These are phyloP conservation scores for Sweltsa coloradensis DNA, from an alignment of 1,140 invertebrate species.

Conservation along the genomic window DNA sequence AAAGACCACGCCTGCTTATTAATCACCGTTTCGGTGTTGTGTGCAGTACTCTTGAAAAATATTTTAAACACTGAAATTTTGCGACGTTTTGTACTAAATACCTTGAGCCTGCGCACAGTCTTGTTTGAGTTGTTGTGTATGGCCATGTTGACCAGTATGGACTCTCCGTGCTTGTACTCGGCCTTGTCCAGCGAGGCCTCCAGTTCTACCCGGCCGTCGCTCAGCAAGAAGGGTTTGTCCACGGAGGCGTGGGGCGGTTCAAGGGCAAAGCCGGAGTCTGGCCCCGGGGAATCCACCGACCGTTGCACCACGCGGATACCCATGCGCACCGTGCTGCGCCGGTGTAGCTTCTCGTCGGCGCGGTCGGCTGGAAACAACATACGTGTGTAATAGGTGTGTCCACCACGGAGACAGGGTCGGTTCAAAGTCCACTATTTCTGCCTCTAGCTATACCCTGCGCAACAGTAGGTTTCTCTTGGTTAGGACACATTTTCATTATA, in stretches of 20 bases:
- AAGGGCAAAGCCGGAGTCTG: background rate
- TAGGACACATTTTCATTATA: too few species aligned
- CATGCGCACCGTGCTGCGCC: conserved; percentile 67
- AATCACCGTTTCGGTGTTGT: too few species aligned
- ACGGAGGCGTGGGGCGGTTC: conserved; percentile 30
- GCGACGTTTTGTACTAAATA: too few species aligned
- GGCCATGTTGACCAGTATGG: conserved; percentile 73
- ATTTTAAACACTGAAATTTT: too few species aligned
- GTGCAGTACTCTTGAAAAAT: too few species aligned
- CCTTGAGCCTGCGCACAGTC: conserved; percentile 85
- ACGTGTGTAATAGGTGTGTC: too few species aligned
- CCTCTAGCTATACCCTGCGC: too few species aligned
- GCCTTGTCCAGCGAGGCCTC: conserved; percentile 89
- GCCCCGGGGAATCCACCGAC: conserved; percentile 9
- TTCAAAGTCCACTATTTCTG: too few species aligned
- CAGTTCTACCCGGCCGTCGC: conserved; percentile 54
- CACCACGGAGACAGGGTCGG: too few species aligned
- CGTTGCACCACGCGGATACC: conserved; percentile 62
- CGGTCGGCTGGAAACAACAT: conserved; percentile 47
- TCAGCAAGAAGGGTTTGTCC: conserved; percentile 47
- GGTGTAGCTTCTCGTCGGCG: conserved; percentile 60
- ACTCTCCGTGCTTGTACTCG: conserved; percentile 85
- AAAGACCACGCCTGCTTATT: too few species aligned
- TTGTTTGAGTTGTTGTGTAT: conserved; percentile 91
- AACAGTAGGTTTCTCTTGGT: too few species aligned